Evolutionary conservation across 2,797 vertebrate species (phyloP).

Genomic region (Poecile montanus): DNA sequence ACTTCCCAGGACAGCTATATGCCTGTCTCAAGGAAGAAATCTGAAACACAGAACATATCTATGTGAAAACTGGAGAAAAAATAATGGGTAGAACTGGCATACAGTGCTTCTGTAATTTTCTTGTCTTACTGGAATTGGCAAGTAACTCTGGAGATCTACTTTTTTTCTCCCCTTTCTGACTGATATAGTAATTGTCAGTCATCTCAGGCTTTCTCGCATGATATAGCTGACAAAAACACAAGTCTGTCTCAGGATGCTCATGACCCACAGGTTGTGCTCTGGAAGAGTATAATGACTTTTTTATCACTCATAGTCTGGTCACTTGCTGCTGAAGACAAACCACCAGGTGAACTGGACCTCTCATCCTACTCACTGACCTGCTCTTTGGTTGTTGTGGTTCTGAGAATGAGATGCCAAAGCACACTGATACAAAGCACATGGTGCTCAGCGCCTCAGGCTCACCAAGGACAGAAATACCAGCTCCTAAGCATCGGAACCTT

Average conservation of each 20-base stretch:
- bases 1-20: not conserved
- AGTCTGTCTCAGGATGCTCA: not conserved
- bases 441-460: not conserved
- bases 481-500: not conserved
- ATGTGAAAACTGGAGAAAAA: not conserved
- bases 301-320: not conserved
- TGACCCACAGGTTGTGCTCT: not conserved
- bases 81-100: not conserved
- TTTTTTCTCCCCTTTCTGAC: not conserved
- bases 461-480: not conserved
- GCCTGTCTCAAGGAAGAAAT: not conserved
- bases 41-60: not conserved
- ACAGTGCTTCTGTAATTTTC: not conserved
- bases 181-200: not conserved
- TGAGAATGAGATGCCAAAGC: not conserved
- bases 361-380: not conserved
- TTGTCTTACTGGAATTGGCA: not conserved
- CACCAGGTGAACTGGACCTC: not conserved
- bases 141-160: not conserved
- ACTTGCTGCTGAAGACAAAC: not conserved
- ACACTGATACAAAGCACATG: not conserved
- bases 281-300: not conserved
- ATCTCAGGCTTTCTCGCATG: not conserved
- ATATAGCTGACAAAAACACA: not conserved
- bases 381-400: not conserved